Percentiles rank a stretch among this genome's conserved stretches.
Evolutionary conservation across 1,140 invertebrate species (phyloP).

Genomic region (Drosophila tani): DNA sequence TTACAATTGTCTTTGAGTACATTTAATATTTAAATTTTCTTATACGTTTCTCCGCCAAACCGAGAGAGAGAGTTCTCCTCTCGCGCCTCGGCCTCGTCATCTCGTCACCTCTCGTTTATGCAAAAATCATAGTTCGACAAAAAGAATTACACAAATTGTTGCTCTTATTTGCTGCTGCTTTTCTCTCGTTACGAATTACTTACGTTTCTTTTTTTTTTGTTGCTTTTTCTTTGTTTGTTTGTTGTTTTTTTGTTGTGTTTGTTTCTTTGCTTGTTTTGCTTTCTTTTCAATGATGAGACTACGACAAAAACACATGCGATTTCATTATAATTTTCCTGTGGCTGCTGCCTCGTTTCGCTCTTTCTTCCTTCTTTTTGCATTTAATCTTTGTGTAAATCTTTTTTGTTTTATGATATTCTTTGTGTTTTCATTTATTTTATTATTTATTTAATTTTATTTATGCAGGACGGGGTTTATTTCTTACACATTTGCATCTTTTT

Average conservation of each 20-base stretch:
- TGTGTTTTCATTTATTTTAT: conserved; percentile 63
- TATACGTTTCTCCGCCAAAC: conserved; percentile 52
- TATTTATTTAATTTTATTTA: conserved; percentile 84
- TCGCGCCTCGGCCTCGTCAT: conserved; percentile 3
- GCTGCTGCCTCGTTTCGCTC: conserved; percentile 25
- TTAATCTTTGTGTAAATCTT: conserved; percentile 75
- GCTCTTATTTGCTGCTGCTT: conserved; percentile 36
- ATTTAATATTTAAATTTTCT: conserved; percentile 83
- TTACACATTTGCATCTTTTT: conserved; percentile 82
- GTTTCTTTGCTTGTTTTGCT: conserved; percentile 33
- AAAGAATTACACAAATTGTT: conserved; percentile 71
- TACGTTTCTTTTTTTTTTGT: not conserved
- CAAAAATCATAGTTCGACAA: conserved; percentile 81
- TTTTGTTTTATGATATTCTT: conserved; percentile 74
- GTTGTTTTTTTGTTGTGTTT: conserved; percentile 30
- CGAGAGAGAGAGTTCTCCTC: conserved; percentile 13
- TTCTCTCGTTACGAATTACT: conserved; percentile 38
- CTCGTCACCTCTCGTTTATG: conserved; percentile 36
- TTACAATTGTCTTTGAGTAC: conserved; percentile 85
- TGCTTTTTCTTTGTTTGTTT: conserved; percentile 21
- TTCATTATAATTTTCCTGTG: conserved; percentile 55
- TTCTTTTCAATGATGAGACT: conserved; percentile 64
- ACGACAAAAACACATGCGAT: conserved; percentile 69
- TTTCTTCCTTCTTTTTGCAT: conserved; percentile 41
- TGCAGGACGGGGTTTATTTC: conserved; percentile 85